Conservation (phyloP, 2,888 invertebrate genomes). For the Yponomeuta evonymella region DNA sequence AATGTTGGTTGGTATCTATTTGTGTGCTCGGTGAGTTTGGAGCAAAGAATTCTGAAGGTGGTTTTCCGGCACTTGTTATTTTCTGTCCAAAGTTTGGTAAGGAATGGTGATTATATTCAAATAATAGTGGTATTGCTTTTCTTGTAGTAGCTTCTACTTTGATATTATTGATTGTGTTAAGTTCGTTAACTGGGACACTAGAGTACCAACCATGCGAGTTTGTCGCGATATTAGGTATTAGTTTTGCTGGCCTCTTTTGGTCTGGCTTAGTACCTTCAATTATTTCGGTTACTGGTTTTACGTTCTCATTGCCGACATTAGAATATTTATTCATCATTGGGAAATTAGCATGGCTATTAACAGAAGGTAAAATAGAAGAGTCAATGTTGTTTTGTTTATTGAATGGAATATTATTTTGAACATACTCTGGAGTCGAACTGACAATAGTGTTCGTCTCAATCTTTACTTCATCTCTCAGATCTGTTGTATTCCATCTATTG, state of each 20-base stretch:
- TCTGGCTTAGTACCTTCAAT: constrained; percentile 37
- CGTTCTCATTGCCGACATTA: constrained; percentile 26
- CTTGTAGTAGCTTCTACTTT: constrained; percentile 59
- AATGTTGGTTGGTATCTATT: constrained; percentile 24
- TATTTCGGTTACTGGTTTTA: constrained; percentile 45
- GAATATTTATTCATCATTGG: constrained; percentile 57
- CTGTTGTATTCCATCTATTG: constrained; percentile 60
- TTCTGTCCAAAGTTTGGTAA: constrained; percentile 59
- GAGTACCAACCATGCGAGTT: constrained; percentile 72
- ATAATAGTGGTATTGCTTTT: constrained; percentile 58
- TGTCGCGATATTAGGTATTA: constrained; percentile 57
- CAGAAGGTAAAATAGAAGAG: constrained; percentile 29
- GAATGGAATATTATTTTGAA: constrained; percentile 5
- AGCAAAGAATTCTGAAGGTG: constrained; percentile 57
- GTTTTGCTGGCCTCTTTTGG: constrained; percentile 48
- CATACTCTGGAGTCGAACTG: constrained; percentile 11
- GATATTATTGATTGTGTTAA: constrained; percentile 50
- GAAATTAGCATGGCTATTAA: constrained; percentile 70
- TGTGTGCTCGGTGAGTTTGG: constrained; percentile 28
- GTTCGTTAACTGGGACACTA: constrained; percentile 46
- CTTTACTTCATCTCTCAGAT: constrained; percentile 25
- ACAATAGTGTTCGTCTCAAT: constrained; percentile 4
- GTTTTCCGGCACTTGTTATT: constrained; percentile 55
- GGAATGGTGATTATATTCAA: constrained; percentile 46
- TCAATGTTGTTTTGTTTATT: neutral